Base-by-base conservation (phyloP, 2,888 invertebrate genomes). In the Pandemis heparana region DNA sequence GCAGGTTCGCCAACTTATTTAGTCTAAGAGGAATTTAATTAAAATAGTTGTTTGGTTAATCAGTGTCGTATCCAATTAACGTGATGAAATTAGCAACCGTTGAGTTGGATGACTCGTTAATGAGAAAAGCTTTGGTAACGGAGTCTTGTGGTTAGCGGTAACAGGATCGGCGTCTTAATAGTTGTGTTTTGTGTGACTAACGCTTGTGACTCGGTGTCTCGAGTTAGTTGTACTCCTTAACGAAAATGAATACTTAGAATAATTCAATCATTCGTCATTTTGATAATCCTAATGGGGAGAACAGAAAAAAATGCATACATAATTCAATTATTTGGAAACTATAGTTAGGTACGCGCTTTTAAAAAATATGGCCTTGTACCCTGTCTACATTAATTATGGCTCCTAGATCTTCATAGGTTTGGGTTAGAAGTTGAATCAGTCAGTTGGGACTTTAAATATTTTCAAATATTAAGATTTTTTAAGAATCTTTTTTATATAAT, bases 41-140 rank as follows among this genome's bases (percentile, higher is more conserved):
- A 74, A 74, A 74, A 74, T 74, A 74, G 74, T 74, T 65, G 64
- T 65, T 46, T 60, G 74, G 73, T 70, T 74, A 70, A 74, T 74
- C 74, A 74, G 74, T 38, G 69, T 69, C 69, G 64, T 69, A 41
- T 64, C 38, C 70, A 65, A 74, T 74, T 74, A 74, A 60, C 64
- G 60, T 70, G 74, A 70, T 70, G 74, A 59, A 65, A 69, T 73
- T 69, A 70, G 70, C 74, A 74, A 63, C 71, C 56, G 59, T 63
- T 23, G 64, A 69, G 63, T 53, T 63, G 59, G 64, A 70, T 70
- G 56, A 64, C 43, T 64, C 43, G 64, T 51, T 70, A 63, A 73
- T 62, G 62, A 73, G 68, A 59, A 65, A 73, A 61, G 65, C 53
- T 68, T 68, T 51, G 66, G 46, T 68, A 48, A 64, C 41, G 43